Evolutionary conservation across 1,140 invertebrate species (phyloP).

Genomic region (Panagrolaimus sp.): DNA sequence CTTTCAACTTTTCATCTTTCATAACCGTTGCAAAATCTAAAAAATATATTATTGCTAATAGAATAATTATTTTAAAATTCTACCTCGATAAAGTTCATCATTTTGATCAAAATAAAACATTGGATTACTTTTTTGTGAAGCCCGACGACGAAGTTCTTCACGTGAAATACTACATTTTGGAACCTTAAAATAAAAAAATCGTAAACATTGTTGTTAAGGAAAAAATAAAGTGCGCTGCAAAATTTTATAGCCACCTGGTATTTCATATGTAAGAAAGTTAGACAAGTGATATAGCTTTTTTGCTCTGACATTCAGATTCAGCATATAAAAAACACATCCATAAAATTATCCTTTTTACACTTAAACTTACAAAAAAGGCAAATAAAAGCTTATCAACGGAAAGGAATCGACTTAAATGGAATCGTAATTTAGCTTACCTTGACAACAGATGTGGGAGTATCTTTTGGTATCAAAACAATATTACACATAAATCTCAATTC

Average conservation of each 20-base stretch:
- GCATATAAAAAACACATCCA: too few species aligned
- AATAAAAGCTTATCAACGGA: too few species aligned
- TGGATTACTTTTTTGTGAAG: neutral
- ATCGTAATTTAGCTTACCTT: too few species aligned
- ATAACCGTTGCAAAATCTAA: neutral
- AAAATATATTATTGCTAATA: neutral
- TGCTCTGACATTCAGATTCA: too few species aligned
- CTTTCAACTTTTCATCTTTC: neutral
- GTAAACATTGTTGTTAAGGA: neutral
- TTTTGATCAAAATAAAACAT: neutral
- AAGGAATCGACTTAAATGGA: too few species aligned
- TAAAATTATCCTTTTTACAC: too few species aligned
- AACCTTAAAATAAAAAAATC: neutral
- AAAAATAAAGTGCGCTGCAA: too few species aligned
- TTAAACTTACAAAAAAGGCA: too few species aligned
- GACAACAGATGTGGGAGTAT: neutral
- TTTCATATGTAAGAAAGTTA: too few species aligned
- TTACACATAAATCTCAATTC: conserved; percentile 5
- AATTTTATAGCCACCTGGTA: too few species aligned
- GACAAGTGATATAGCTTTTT: too few species aligned
- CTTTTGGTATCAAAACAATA: neutral
- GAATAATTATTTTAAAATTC: neutral
- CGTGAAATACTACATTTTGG: conserved; percentile 2
- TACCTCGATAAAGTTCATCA: conserved; percentile 13
- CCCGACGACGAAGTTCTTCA: neutral